Conservation (phyloP, 2,797 vertebrate genomes). For the Carcharodon carcharias region DNA sequence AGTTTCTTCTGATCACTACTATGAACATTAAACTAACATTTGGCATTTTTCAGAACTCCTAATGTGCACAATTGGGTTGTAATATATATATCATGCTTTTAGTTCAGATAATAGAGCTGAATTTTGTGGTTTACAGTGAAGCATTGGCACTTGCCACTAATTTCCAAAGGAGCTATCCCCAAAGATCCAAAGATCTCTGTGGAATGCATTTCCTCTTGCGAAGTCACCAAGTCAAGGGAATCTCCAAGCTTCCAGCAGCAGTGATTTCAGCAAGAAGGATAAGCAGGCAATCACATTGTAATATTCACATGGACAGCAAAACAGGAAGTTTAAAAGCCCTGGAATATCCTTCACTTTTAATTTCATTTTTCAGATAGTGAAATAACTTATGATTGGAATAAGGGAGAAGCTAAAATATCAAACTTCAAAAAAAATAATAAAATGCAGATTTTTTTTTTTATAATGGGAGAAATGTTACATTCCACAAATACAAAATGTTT, state of each 20-base stretch:
- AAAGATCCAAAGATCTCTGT: background rate
- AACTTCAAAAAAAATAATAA: too few relatives aligned
- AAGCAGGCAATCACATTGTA: background rate
- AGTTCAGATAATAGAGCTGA: background rate
- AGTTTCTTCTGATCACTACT: background rate
- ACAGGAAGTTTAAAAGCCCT: background rate
- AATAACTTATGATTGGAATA: background rate
- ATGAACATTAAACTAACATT: background rate
- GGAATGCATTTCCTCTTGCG: too few relatives aligned
- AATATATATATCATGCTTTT: slow-evolving; percentile 1
- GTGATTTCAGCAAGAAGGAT: background rate
- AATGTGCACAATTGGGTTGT: background rate
- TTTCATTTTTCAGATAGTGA: background rate
- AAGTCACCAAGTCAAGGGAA: background rate
- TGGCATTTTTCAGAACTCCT: background rate
- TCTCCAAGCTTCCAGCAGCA: background rate
- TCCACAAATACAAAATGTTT: too few relatives aligned
- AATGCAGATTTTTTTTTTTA: too few relatives aligned
- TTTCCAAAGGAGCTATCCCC: background rate
- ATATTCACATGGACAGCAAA: background rate
- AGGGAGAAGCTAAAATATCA: background rate
- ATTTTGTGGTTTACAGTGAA: background rate
- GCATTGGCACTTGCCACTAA: background rate
- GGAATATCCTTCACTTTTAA: background rate
- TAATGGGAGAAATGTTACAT: too few relatives aligned